Percentiles rank a stretch among this genome's conserved stretches.
Conservation (phyloP, 1,140 invertebrate species). For the Druon quercuslanigerum region DNA sequence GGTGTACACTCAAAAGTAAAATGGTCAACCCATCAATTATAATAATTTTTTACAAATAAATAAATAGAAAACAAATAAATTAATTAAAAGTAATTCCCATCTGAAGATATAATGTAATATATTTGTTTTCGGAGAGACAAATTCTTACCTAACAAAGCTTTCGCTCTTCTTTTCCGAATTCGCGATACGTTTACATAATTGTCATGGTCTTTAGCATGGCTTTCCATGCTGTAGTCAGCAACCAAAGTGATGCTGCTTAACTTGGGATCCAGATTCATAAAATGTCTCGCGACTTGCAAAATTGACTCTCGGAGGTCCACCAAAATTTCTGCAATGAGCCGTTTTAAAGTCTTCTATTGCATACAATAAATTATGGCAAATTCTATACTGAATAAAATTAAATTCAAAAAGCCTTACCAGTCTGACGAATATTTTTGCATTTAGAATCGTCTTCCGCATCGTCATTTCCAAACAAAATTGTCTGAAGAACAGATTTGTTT, state of each 20-base stretch:
- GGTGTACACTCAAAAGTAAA: background rate
- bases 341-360: conserved; percentile 31
- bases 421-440: conserved; percentile 98
- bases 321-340: conserved; percentile 84
- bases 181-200: conserved; percentile 94
- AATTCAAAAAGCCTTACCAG: conserved; percentile 73
- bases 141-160: conserved; percentile 87
- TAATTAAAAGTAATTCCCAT: no score
- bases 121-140: background rate
- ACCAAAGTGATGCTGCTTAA: conserved; percentile 84
- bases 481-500: conserved; percentile 92
- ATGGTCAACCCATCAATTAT: no score
- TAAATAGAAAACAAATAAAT: no score
- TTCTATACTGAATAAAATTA: conserved; percentile 20
- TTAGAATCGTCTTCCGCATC: conserved; percentile 89
- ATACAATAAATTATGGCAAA: conserved; percentile 18
- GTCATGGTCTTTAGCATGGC: conserved; percentile 94
- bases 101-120: background rate
- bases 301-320: conserved; percentile 98
- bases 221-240: conserved; percentile 97
- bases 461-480: conserved; percentile 89
- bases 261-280: conserved; percentile 88
- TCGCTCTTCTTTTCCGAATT: conserved; percentile 91
- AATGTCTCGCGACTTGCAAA: conserved; percentile 90
- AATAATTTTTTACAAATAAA: no score